These are phyloP conservation scores for Kuschelorhynchus macadamiae DNA, from an alignment of 2,888 invertebrate genomes.

Conservation along the genomic window DNA sequence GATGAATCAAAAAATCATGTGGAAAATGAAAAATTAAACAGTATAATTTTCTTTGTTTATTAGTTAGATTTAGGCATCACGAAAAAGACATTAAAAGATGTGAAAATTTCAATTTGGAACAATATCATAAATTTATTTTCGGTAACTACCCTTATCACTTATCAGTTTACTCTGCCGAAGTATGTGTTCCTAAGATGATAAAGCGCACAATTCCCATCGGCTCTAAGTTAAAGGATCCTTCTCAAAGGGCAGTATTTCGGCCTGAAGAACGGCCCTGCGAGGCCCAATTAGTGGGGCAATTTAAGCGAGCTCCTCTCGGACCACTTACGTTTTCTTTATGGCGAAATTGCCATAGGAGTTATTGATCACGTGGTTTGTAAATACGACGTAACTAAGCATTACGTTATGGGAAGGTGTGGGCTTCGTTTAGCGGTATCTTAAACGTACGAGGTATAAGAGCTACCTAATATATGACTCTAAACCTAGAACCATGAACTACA, in stretches of 20 bases:
- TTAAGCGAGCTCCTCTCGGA: slow-evolving; percentile 48
- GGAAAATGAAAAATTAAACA: too few relatives aligned
- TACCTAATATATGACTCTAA: too few relatives aligned
- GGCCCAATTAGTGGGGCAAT: slow-evolving; percentile 60
- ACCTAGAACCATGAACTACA: too few relatives aligned
- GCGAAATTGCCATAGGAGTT: slow-evolving; percentile 45
- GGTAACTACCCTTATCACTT: slow-evolving; percentile 23
- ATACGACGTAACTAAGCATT: slow-evolving; percentile 27
- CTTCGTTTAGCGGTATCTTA: too few relatives aligned
- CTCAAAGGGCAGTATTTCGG: slow-evolving; percentile 47
- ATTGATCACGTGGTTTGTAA: slow-evolving; percentile 40
- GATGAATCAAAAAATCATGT: too few relatives aligned
- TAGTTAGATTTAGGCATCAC: too few relatives aligned
- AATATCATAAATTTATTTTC: too few relatives aligned
- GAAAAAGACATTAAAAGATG: too few relatives aligned
- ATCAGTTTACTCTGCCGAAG: slow-evolving; percentile 23
- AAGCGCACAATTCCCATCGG: slow-evolving; percentile 35
- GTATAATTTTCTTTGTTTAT: too few relatives aligned
- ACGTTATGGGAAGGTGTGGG: neutral
- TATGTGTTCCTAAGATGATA: slow-evolving; percentile 42
- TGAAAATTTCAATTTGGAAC: too few relatives aligned
- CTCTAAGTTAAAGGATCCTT: slow-evolving; percentile 36
- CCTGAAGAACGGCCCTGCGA: slow-evolving; percentile 62
- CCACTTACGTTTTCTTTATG: slow-evolving; percentile 48
- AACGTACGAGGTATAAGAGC: too few relatives aligned